These are phyloP conservation scores for Andrena bicolor DNA, from an alignment of 2,888 invertebrate species.

Conservation along the genomic window DNA sequence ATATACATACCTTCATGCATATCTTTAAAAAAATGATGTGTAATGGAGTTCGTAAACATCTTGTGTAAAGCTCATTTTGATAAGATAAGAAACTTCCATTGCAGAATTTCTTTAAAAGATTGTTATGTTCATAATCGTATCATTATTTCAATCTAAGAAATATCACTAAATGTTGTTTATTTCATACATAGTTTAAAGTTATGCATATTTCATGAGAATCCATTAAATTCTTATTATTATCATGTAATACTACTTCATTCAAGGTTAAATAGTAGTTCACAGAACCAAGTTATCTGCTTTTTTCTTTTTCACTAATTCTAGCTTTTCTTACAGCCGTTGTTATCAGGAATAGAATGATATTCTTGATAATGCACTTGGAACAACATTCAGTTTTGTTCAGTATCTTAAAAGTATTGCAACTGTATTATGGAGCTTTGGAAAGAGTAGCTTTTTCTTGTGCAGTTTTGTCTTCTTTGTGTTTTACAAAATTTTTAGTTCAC, in stretches of 20 bases:
- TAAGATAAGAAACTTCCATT: slow-evolving; percentile 1
- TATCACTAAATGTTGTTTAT: background rate
- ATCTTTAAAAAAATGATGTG: no score
- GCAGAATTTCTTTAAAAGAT: background rate
- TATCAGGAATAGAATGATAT: slow-evolving; percentile 61
- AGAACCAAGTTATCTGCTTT: slow-evolving; percentile 47
- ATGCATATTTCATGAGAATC: background rate
- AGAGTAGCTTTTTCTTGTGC: background rate
- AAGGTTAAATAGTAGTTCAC: slow-evolving; percentile 13
- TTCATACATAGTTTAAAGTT: background rate
- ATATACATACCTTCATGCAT: no score
- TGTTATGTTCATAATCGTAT: background rate
- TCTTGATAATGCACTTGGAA: slow-evolving; percentile 62
- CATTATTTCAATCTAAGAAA: background rate
- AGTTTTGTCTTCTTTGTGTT: no score
- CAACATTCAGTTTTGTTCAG: slow-evolving; percentile 40
- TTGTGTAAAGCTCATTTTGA: background rate
- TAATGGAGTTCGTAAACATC: background rate
- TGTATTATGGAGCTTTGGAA: background rate
- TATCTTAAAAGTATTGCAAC: slow-evolving; percentile 33
- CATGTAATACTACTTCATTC: background rate
- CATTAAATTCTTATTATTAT: background rate
- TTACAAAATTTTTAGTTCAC: no score
- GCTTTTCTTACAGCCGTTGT: slow-evolving; percentile 61
- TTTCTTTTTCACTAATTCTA: slow-evolving; percentile 51